Evolutionary conservation across 1,140 invertebrate species (phyloP), one percentile per base, ranked within the genome.

Genomic region (Anthonomus grandis): DNA sequence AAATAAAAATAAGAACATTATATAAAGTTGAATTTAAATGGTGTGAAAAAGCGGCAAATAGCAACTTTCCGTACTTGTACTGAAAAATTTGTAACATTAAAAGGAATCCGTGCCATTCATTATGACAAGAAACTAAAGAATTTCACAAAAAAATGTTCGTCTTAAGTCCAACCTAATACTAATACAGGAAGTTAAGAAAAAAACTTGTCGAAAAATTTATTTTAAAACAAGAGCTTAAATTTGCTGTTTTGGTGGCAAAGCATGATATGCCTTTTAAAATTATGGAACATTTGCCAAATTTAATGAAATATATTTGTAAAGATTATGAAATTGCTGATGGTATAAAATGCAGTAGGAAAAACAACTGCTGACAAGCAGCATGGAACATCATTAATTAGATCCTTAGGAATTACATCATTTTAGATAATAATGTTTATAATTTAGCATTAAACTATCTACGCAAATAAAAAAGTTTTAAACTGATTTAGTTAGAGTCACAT

Each of bases 241-340:
- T 59, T 12, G 44, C 37, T 34, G 50, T 54, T 37, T 66, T 63
- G 46, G 24, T 66, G 17, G 18, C 39, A 21, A 59, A 65, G 41
- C 55, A 65, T 37, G 61, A 67, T 44, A 38, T 65, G 25, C 42
- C 64, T 37, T 64, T 67, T 50, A 41, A 24, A 15, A 34, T 62
- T 42, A 55, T 60, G 50, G 55, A 64, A 36, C 57, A 63, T 55
- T 54, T 65, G 38, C 36, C 55, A 4, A 46, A 53, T 44, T 54
- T 64, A 21, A 58, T 62, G 31, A 22, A 31, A 22, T 47, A 9
- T 42, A 42, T 64, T 19, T 61, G 31, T 54, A 41, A 47, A 0
- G 60, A 66, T 44, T 62, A 50, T 3, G 34, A 54, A 59, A 55
- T 59, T 21, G 44, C 36, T 23, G 55, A 57, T 22, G 34, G 34